Conservation (phyloP, 2,113 vertebrate genomes). For the Gallinago jamesoni region DNA sequence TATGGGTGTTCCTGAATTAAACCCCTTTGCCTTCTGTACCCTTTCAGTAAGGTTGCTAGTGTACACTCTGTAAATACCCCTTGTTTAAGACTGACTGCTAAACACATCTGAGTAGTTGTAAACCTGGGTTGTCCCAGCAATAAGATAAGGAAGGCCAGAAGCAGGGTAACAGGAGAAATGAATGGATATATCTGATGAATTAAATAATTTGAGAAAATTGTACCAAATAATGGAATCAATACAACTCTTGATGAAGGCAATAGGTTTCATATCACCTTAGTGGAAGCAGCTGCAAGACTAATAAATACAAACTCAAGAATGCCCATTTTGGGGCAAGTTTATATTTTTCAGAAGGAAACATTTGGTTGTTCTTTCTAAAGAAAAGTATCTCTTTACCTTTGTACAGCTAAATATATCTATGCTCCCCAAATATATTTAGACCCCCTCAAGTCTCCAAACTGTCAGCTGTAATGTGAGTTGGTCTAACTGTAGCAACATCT, state of each 20-base stretch:
- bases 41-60: neutral
- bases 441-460: neutral
- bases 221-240: neutral
- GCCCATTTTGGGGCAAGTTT: neutral
- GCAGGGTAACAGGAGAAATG: neutral
- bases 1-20: neutral
- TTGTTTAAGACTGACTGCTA: neutral
- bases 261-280: neutral
- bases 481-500: neutral
- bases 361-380: neutral
- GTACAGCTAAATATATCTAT: neutral
- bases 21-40: neutral
- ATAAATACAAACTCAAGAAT: neutral
- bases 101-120: neutral
- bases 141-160: neutral
- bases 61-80: neutral
- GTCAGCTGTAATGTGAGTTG: neutral
- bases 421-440: neutral
- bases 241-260: neutral
- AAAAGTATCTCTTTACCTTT: neutral
- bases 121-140: neutral
- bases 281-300: neutral
- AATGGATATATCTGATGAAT: neutral
- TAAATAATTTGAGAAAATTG: slow-evolving; percentile 15
- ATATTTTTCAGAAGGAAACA: neutral